Base-by-base conservation (phyloP, 2,888 invertebrate species). In the Chaitophorus viminalis region DNA sequence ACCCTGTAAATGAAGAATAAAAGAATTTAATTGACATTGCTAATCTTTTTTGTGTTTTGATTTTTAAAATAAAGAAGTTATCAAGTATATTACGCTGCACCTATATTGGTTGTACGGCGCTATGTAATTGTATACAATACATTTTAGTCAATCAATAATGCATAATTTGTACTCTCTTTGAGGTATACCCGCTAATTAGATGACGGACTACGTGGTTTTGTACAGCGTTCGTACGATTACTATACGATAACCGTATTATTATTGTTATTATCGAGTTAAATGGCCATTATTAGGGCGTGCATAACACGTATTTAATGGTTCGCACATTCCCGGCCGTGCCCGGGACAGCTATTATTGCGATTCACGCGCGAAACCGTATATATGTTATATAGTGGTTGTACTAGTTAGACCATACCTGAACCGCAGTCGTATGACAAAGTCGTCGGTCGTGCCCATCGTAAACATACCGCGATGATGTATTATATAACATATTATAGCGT, bases 261-360 rank as follows among this genome's bases (percentile, higher is more conserved):
- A 46, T 14, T 46, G 11, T 46, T 46, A 46, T 14, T 46, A 70
- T 82, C 82, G 70, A 52, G 82, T 82, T 81, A 81, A 46, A 70
- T 39, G n/a, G 9, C 21, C 18, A 54, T 74, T 82, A 36, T 14
- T 14, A 46, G 46, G 46, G 9, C 11, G 74, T 54, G 82, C 36
- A 29, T 74, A 36, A 33, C 46, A 68, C 17, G 72, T 33, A 72
- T 72, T 70, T 52, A 82, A 70, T 46, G 81, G 25, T 46, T 21
- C 31, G n/a, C 25, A 14, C 3, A 29, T 68, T 65, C 25, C 36
- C 6, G n/a, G 3, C 39, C 46, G 21, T 70, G 52, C 82, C 82
- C 70, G 31, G 46, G 14, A 72, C 70, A 31, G 70, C 70, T 31
- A 31, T 70, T 60, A 25, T 60, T 60, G 60, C 5, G 21, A 18